Base-by-base conservation (phyloP, 2,797 vertebrate species). In the Platalea minor region DNA sequence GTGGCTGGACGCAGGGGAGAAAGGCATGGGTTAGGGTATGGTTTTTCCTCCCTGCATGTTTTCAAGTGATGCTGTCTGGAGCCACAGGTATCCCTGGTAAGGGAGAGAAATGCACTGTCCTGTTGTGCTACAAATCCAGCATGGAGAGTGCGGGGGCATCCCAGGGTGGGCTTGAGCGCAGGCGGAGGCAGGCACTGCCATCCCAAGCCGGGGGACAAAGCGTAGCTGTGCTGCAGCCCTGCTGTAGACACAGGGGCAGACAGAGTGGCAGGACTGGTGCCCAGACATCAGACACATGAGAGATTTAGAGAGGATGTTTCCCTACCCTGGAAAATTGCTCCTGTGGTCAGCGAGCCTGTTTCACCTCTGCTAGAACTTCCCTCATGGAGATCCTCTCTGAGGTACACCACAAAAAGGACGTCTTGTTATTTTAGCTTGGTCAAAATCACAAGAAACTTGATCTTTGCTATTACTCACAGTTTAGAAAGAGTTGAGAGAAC, bases 301-400 rank as follows among this genome's bases (percentile, higher is more conserved):
- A 69, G 46, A 43, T 10, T 88, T 64, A 41, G 26, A 61, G 12
- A 35, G 21, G 46, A 57, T 33, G 3, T 53, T 91, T 56, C 70
- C 20, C 37, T 91, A 21, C n/a, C 51, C 24, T 39, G 48, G 57
- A 70, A 85, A 78, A 82, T 24, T 2, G 7, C 61, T 70, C 13
- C 31, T 45, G 28, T 10, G 4, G 24, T 39, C 35, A 61, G 29
- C 3, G 4, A 85, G n/a, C n/a, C n/a, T 2, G 0, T 41, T 75
- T 78, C 39, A 57, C 37, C 20, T 53, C n/a, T 3, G 2, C 28
- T 65, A 48, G 57, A 82, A 63, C 16, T 63, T 53, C 43, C 33
- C 28, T 57, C 84, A 72, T 0, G 6, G 61, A 70, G 46, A 29
- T 74, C 9, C 7, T 65, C 50, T 48, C 72, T 0, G 3, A 78